Base-by-base conservation (phyloP, 1,140 invertebrate species). In the Dreissena polymorpha region DNA sequence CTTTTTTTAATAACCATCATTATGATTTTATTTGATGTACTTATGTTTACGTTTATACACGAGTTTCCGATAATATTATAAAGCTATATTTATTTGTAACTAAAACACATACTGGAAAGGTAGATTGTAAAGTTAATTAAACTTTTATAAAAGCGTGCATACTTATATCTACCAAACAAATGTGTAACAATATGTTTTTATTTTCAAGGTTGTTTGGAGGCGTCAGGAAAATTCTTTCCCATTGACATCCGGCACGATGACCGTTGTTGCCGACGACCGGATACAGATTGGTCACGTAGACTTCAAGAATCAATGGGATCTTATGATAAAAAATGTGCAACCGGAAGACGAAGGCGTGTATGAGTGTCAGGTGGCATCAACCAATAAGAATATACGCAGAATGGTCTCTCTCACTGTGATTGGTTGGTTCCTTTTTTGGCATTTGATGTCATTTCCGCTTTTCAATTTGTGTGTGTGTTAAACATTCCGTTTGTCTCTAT, bases 341-440 rank as follows among this genome's bases (percentile, higher is more conserved):
- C 68, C 73, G 14, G 85, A 86, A 65, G 88, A 90, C 64, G 86
- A 64, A 0, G 89, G 89, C 10, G 67, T 86, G 23, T 90, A 90
- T 79, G 89, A 89, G 81, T 90, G 89, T 39, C 89, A 90, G 72
- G 84, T 90, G 21, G 77, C 85, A 13, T 89, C 89, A 7, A 84
- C 14, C 49, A 79, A 86, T 63, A 82, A 81, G 60, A 72, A 75
- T 18, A 51, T 87, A 18, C 75, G 88, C 10, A 27, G 81, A 76
- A 79, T 83, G n/a, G 85, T 89, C 50, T 60, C 80, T 18, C 77
- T 89, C 14, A 75, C 80, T 18, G 87, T 89, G 18, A 79, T 83
- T 78, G 85, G 88, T 89, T 73, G 79, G 86, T 87, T 53, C 16
- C 14, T 27, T 49, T 39, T 8, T 39, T 39, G 39, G 8, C 39